These are phyloP conservation scores for Trisateles emortualis DNA, from an alignment of 2,888 invertebrate genomes.

Conservation along the genomic window DNA sequence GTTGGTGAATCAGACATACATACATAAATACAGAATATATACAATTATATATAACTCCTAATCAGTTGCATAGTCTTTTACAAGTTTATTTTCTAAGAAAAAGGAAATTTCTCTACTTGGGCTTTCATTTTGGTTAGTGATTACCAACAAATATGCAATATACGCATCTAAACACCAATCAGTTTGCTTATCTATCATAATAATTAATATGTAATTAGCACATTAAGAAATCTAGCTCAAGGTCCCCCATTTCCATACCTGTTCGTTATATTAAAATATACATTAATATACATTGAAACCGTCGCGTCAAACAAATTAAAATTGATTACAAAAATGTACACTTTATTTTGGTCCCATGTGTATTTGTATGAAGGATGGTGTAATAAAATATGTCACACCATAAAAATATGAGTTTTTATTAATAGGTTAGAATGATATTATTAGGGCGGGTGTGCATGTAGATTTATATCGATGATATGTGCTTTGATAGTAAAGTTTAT, in stretches of 20 bases:
- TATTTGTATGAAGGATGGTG: constrained; percentile 58
- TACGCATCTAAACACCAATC: not conserved
- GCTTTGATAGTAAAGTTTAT: too few relatives aligned
- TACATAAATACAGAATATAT: too few relatives aligned
- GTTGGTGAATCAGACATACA: too few relatives aligned
- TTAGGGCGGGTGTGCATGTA: too few relatives aligned
- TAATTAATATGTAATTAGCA: constrained; percentile 3
- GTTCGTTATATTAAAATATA: not conserved
- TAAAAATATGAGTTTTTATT: constrained; percentile 68
- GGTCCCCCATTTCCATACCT: not conserved
- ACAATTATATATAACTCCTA: too few relatives aligned
- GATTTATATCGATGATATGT: too few relatives aligned
- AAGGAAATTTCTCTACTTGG: too few relatives aligned
- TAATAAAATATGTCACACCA: constrained; percentile 64
- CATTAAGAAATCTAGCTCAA: constrained; percentile 3
- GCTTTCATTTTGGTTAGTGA: not conserved
- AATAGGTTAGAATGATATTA: constrained; percentile 47
- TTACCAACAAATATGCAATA: too few relatives aligned
- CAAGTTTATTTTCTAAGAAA: too few relatives aligned
- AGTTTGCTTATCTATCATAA: not conserved
- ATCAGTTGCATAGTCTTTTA: too few relatives aligned
- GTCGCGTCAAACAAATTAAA: constrained; percentile 41
- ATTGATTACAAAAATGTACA: constrained; percentile 45
- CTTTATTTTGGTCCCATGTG: constrained; percentile 50
- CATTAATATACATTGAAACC: constrained; percentile 8